These are phyloP conservation scores for Hylaeus volcanicus DNA, from an alignment of 1,140 invertebrate genomes.

Conservation along the genomic window DNA sequence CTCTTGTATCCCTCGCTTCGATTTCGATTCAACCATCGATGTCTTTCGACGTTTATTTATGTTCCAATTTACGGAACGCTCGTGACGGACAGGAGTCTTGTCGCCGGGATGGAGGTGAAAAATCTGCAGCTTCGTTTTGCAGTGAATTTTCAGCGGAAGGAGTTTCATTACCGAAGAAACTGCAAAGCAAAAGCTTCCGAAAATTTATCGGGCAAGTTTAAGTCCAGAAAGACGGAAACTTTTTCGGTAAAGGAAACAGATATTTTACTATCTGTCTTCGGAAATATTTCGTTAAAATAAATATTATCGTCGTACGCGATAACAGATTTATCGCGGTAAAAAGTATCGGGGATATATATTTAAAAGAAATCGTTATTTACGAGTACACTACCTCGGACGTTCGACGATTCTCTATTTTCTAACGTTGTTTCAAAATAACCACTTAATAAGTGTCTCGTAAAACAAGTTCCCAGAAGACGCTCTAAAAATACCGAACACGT, in stretches of 20 bases:
- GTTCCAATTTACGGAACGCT: not conserved
- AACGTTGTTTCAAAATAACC: not conserved
- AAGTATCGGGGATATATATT: too few relatives aligned
- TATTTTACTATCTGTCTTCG: not conserved
- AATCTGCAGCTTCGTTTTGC: not conserved
- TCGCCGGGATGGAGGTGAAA: too few relatives aligned
- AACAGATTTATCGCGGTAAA: too few relatives aligned
- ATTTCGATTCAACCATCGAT: not conserved
- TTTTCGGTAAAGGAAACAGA: not conserved
- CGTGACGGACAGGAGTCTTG: not conserved
- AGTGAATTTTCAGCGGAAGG: not conserved
- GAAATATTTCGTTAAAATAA: too few relatives aligned
- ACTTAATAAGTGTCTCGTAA: slow-evolving; percentile 10
- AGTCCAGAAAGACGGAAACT: not conserved
- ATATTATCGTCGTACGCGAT: too few relatives aligned
- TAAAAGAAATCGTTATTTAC: too few relatives aligned
- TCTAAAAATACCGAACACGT: slow-evolving; percentile 39
- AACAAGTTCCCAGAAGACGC: not conserved
- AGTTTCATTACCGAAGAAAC: not conserved
- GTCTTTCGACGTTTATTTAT: not conserved
- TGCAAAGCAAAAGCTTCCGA: not conserved
- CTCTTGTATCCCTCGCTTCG: not conserved
- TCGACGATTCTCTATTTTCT: not conserved
- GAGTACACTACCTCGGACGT: too few relatives aligned
- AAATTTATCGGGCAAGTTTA: not conserved